phyloP scores from a whole-genome alignment of 1,140 invertebrate species.

The Nephila pilipes region DNA sequence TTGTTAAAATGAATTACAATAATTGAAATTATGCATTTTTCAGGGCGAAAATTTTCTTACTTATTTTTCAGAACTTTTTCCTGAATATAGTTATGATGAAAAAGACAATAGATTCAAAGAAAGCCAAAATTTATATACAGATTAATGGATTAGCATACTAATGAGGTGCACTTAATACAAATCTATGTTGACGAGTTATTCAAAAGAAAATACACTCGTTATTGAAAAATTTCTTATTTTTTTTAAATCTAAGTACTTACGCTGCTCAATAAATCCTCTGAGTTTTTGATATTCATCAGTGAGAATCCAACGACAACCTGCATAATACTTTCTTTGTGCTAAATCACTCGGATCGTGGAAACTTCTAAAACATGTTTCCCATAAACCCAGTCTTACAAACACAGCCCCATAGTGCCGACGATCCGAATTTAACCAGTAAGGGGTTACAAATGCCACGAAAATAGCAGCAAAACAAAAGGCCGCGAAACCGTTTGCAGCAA shows the following conservation, averaged over 20 bases:
- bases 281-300: constrained; percentile 94
- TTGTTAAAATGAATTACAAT: too few relatives aligned
- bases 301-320: constrained; percentile 94
- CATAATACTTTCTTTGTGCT: constrained; percentile 78
- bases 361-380: constrained; percentile 93
- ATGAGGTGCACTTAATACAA: too few relatives aligned
- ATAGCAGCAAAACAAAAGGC: constrained; percentile 82
- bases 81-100: too few relatives aligned
- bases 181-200: too few relatives aligned
- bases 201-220: too few relatives aligned
- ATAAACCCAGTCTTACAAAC: constrained; percentile 91
- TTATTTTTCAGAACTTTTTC: too few relatives aligned
- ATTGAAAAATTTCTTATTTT: too few relatives aligned
- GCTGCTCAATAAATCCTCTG: constrained; percentile 79
- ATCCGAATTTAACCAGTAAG: constrained; percentile 95
- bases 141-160: too few relatives aligned
- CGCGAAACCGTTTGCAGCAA: constrained; percentile 74
- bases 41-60: too few relatives aligned
- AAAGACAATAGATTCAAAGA: too few relatives aligned
- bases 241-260: constrained; percentile 69
- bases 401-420: constrained; percentile 89
- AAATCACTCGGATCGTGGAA: constrained; percentile 82
- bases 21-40: too few relatives aligned
- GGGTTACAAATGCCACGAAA: constrained; percentile 93
- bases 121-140: too few relatives aligned